Evolutionary conservation across 2,888 invertebrate genomes (phyloP), one percentile per base, ranked within the genome.

Genomic region (Pammene aurita): DNA sequence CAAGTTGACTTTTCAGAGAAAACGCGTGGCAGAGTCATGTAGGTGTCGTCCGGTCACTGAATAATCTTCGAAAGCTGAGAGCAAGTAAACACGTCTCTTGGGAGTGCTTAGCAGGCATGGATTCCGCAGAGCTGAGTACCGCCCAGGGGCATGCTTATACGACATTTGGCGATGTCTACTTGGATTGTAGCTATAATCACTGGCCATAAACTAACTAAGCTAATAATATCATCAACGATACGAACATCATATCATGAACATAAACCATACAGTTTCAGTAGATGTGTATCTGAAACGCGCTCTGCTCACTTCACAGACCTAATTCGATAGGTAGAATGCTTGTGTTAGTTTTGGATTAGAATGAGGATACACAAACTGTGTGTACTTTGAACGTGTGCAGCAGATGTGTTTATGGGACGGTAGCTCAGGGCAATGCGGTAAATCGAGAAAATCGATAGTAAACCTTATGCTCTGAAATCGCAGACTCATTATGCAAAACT

Each of bases 391-490:
- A 57, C 46, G 62, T 63, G 67, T 52, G 58, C 61, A 63, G 63
- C 58, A 54, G 52, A 60, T 63, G 58, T 65, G 70, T 70, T 72
- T 66, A 67, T 65, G 63, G 61, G 64, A 61, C 64, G 64, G 67
- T 61, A 55, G 66, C 70, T 70, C 70, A 67, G 60, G 64, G 70
- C 75, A 77, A 75, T 76, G 74, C 75, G 77, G 66, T 75, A 79
- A 82, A 81, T 81, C 78, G 78, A 80, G 74, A 74, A 76, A 76
- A 71, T 70, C 66, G 44, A 44, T 42, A 50, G 54, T 52, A 62
- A 41, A 41, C 68, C 52, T 52, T 50, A 41, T 34, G 13, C 48
- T 57, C 56, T n/a, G 34, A 54, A 26, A 34, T 46, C 46, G 38
- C 38, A 38, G 38, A 38, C 7, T 38, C 35, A 35, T 5, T 38